Evolutionary conservation across 2,113 vertebrate genomes (phyloP), one percentile per base, ranked within the genome.

Genomic region (Corydoras maculifer): DNA sequence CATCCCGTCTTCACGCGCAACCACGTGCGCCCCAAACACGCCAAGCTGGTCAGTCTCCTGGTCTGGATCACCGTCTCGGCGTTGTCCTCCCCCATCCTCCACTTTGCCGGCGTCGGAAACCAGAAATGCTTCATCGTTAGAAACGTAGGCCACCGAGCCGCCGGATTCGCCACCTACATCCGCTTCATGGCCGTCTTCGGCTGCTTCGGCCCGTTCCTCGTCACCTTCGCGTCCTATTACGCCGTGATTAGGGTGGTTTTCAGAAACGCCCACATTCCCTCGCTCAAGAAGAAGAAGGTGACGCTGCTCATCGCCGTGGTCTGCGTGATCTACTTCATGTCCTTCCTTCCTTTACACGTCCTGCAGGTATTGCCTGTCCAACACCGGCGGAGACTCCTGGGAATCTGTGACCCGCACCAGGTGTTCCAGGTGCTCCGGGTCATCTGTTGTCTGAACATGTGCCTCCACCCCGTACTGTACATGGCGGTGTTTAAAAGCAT

Each of bases 381-480:
- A 0, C 72, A 53, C 0, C 82, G 63, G 7, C 4, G 65, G 1
- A 0, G 4, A 25, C 1, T 0, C 0, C 50, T 7, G 0, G 1
- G 0, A 2, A 6, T 0, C 0, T 0, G 0, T 1, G 0, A 0
- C 3, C 29, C 84, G 8, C 81, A 74, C 49, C 5, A 78, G 0
- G 73, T 79, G 0, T 87, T 91, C 61, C 92, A 93, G 72, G 77
- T 88, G 5, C 86, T 77, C 2, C 89, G 89, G 3, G 86, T 78
- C 3, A 73, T 93, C 9, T 84, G 92, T 14, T 79, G 87, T 2
- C 62, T 94, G 54, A 93, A 92, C 78, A 91, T 91, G 84, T 95
- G 94, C 35, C 70, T 92, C 12, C 92, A 95, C 65, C 94, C 92
- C 0, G 49, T 95, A 63, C 83, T 95, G 18, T 95, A 92, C 72